phyloP scores from a whole-genome alignment of 2,797 vertebrate species.

The Peromyscus nudipes region DNA sequence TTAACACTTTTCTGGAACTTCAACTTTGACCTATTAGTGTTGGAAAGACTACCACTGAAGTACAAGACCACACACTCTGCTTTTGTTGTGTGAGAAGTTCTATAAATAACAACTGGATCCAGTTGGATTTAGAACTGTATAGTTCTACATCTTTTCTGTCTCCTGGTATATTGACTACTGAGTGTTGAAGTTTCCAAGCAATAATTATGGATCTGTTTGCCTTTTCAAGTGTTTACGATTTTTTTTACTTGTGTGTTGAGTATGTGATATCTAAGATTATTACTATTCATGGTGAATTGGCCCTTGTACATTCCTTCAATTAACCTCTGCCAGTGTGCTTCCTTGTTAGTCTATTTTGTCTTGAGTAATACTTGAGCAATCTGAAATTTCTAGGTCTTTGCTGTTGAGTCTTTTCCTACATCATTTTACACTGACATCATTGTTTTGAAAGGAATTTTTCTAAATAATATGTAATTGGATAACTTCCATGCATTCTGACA shows the following conservation, averaged over 20 bases:
- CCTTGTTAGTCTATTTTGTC: background rate
- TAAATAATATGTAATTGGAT: background rate
- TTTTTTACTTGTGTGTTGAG: background rate
- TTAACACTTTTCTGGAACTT: background rate
- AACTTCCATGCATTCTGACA: background rate
- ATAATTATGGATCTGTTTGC: background rate
- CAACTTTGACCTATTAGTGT: background rate
- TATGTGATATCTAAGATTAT: background rate
- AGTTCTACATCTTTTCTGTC: background rate
- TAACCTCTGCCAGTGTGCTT: background rate
- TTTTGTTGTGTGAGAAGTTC: background rate
- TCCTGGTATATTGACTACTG: background rate
- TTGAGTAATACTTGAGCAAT: background rate
- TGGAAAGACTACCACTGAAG: background rate
- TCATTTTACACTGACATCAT: background rate
- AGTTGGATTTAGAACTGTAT: background rate
- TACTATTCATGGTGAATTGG: background rate
- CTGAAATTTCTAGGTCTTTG: background rate
- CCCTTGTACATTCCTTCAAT: background rate
- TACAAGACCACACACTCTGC: background rate
- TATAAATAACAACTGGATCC: background rate
- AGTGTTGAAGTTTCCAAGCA: background rate
- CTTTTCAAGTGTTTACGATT: background rate
- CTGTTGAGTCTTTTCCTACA: background rate
- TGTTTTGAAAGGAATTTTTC: background rate